Conservation (phyloP, 2,888 invertebrate genomes). For the Andrena bicolor region DNA sequence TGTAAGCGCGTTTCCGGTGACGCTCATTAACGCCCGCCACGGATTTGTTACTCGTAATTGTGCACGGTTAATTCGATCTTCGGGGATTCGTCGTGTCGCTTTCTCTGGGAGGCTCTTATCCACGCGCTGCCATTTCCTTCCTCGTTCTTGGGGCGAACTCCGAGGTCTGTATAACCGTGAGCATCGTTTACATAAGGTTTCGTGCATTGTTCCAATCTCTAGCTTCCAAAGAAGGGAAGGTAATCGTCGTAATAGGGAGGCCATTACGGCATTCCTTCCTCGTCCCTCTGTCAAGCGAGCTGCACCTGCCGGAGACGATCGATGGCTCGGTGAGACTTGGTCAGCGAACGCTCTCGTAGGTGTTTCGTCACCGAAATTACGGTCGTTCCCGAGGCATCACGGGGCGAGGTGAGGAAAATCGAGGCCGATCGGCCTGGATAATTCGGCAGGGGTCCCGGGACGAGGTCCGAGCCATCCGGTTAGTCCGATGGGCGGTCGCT, state of each 20-base stretch:
- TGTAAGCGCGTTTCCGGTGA: slow-evolving; percentile 80
- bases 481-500: slow-evolving; percentile 63
- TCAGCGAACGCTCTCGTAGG: slow-evolving; percentile 19
- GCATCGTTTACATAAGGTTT: too few relatives aligned
- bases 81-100: slow-evolving; percentile 64
- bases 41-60: slow-evolving; percentile 84
- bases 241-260: background rate
- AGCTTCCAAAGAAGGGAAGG: background rate
- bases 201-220: background rate
- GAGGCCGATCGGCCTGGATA: slow-evolving; percentile 42
- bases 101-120: background rate
- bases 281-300: slow-evolving; percentile 7
- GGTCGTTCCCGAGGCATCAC: slow-evolving; percentile 46
- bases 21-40: slow-evolving; percentile 84
- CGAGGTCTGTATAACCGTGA: too few relatives aligned
- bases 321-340: slow-evolving; percentile 7
- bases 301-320: slow-evolving; percentile 53
- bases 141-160: background rate
- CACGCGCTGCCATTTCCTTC: background rate
- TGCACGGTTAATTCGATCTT: slow-evolving; percentile 82
- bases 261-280: background rate
- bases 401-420: slow-evolving; percentile 60
- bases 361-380: slow-evolving; percentile 65
- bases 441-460: slow-evolving; percentile 49
- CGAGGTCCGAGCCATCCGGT: slow-evolving; percentile 48